Conservation (phyloP, 2,113 vertebrate species). For the Bubo scandiacus region DNA sequence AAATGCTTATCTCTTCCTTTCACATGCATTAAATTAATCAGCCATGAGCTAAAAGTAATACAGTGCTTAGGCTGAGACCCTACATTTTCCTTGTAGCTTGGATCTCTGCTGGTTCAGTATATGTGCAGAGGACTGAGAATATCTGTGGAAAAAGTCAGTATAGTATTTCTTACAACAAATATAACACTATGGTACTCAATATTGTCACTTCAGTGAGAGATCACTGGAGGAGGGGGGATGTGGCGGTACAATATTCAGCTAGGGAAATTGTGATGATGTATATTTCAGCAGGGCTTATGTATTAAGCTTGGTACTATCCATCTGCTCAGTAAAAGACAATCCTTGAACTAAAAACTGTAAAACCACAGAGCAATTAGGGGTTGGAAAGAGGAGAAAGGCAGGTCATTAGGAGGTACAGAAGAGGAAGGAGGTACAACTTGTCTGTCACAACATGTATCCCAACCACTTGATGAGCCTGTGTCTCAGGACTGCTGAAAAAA, state of each 20-base stretch:
- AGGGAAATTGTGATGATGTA: background rate
- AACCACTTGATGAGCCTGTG: background rate
- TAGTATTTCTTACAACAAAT: background rate
- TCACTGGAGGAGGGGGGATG: background rate
- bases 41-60: conserved; percentile 15
- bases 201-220: background rate
- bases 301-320: background rate
- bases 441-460: background rate
- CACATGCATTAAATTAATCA: conserved; percentile 41
- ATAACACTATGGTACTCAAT: background rate
- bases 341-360: background rate
- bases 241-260: background rate
- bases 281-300: background rate
- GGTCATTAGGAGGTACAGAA: background rate
- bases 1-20: conserved; percentile 49
- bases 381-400: background rate
- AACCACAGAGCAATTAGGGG: background rate
- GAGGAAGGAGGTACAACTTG: background rate
- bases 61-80: conserved; percentile 18
- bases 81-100: background rate
- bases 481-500: background rate
- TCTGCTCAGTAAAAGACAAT: background rate
- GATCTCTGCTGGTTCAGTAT: background rate
- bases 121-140: background rate
- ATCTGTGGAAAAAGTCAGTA: background rate